These are phyloP conservation scores for Cheilosia variabilis DNA, from an alignment of 2,888 invertebrate genomes.

Conservation along the genomic window DNA sequence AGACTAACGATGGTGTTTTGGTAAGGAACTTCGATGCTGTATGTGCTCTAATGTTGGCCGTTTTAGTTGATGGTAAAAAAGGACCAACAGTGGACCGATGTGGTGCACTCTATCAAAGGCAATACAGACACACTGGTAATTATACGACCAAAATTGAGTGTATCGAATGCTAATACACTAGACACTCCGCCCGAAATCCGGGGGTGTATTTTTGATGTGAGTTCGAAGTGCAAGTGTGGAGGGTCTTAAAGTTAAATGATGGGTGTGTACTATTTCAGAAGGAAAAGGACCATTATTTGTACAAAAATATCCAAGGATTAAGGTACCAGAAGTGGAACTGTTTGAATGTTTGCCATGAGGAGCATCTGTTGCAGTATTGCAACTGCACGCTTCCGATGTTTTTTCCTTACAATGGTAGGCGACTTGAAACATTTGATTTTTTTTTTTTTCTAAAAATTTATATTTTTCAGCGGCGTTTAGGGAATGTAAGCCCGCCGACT, in stretches of 20 bases:
- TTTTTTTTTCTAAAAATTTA: not conserved
- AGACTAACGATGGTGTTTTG: constrained; percentile 76
- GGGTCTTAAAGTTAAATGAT: not conserved
- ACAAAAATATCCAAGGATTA: constrained; percentile 75
- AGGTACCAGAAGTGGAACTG: constrained; percentile 79
- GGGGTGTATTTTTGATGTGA: constrained; percentile 79
- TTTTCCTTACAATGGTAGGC: constrained; percentile 78
- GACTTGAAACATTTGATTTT: not conserved
- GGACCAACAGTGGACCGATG: constrained; percentile 77
- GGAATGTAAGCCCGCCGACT: constrained; percentile 77
- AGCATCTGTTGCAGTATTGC: constrained; percentile 79
- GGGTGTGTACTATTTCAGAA: constrained; percentile 26
- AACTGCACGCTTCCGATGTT: constrained; percentile 81
- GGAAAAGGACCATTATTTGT: constrained; percentile 76
- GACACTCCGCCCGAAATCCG: constrained; percentile 78
- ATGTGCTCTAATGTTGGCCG: not conserved
- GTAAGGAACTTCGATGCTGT: constrained; percentile 71
- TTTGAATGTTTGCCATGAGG: constrained; percentile 80
- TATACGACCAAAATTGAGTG: constrained; percentile 80
- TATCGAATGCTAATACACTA: constrained; percentile 78
- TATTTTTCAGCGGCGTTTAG: constrained; percentile 28
- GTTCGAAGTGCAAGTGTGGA: not conserved
- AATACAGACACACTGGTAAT: constrained; percentile 80
- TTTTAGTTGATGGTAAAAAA: constrained; percentile 80
- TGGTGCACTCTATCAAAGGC: constrained; percentile 78